Conservation (phyloP, 2,113 vertebrate genomes). For the Tetraodon nigroviridis region DNA sequence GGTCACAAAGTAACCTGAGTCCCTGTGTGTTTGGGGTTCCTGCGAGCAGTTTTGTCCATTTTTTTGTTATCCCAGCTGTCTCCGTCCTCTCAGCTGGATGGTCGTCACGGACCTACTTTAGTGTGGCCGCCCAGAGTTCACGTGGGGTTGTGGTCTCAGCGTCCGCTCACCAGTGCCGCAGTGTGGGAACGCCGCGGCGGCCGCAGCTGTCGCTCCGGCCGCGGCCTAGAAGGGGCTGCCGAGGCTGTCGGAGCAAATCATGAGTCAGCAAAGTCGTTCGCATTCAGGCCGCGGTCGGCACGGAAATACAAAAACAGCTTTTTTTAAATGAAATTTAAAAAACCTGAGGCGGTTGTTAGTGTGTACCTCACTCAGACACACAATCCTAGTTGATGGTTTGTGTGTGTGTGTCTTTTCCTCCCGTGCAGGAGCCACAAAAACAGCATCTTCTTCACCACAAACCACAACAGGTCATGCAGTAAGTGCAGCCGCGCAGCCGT, state of each 20-base stretch:
- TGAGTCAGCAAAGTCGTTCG: constrained; percentile 48
- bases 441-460: constrained; percentile 82
- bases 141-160: constrained; percentile 38
- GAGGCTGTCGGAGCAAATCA: constrained; percentile 47
- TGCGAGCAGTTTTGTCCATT: constrained; percentile 12
- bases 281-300: constrained; percentile 40
- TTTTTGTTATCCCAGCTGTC: constrained; percentile 56
- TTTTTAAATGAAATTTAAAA: too few species aligned
- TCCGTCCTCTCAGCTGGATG: constrained; percentile 12
- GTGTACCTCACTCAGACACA: constrained; percentile 21
- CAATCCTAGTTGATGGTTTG: constrained; percentile 35
- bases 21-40: neutral
- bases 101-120: constrained; percentile 29
- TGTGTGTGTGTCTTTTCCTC: constrained; percentile 39
- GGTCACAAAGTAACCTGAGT: neutral
- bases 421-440: constrained; percentile 75
- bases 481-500: constrained; percentile 61
- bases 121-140: constrained; percentile 37
- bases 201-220: constrained; percentile 51
- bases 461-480: constrained; percentile 85
- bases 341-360: too few species aligned
- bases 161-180: constrained; percentile 42
- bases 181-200: constrained; percentile 48
- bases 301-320: constrained; percentile 7
- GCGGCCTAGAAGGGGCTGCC: constrained; percentile 26